Percentiles rank a stretch among this genome's conserved stretches.
These are phyloP conservation scores for Rhinoraja longicauda DNA, from an alignment of 2,797 vertebrate genomes.

Conservation along the genomic window DNA sequence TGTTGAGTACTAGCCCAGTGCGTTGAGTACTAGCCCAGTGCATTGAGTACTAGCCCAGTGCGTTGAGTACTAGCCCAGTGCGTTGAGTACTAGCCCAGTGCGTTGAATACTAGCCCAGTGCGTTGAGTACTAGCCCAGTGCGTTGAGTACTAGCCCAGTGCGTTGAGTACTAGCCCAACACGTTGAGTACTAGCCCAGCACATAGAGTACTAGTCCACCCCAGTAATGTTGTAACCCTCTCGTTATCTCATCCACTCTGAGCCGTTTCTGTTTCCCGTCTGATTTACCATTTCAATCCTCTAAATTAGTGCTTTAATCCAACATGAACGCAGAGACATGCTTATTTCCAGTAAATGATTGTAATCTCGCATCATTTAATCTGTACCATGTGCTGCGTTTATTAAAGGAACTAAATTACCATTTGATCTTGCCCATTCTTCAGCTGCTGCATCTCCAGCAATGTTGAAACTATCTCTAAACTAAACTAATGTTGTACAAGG, in stretches of 20 bases:
- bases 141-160: too few species aligned
- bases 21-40: too few species aligned
- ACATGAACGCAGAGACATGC: too few species aligned
- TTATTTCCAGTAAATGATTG: neutral
- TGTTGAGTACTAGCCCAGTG: too few species aligned
- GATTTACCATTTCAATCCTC: neutral
- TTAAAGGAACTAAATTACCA: neutral
- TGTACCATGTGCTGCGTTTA: constrained; percentile 2
- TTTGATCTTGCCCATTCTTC: neutral
- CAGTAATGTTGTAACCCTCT: neutral
- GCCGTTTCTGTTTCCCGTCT: neutral
- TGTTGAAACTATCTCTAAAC: neutral
- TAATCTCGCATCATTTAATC: neutral
- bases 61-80: too few species aligned
- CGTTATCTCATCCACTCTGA: neutral
- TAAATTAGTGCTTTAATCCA: neutral
- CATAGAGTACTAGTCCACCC: neutral
- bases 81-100: neutral
- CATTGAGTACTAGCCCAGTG: too few species aligned
- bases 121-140: too few species aligned
- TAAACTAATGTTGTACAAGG: neutral
- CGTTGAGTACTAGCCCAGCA: neutral
- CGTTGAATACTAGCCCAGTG: neutral
- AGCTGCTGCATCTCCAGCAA: neutral
- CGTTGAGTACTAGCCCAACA: too few species aligned